phyloP scores from a whole-genome alignment of 2,888 invertebrate species.

The Phragmatobia fuliginosa region DNA sequence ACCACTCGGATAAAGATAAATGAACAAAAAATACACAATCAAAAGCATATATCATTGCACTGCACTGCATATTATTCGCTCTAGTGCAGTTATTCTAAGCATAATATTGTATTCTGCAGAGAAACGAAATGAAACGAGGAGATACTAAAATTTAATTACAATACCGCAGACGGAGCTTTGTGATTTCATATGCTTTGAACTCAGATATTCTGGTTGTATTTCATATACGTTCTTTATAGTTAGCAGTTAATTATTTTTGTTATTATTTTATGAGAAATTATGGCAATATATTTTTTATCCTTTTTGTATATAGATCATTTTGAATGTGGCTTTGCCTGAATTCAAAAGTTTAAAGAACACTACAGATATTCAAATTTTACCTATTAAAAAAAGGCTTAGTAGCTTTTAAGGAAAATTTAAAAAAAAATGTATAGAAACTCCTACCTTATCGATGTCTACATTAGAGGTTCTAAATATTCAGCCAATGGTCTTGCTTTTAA shows the following conservation, averaged over 20 bases:
- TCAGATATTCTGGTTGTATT: not conserved
- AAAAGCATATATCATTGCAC: not conserved
- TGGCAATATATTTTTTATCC: too few relatives aligned
- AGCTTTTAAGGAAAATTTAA: too few relatives aligned
- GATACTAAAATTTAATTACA: constrained; percentile 1
- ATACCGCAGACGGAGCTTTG: constrained; percentile 1
- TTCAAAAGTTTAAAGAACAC: too few relatives aligned
- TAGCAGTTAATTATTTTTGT: not conserved
- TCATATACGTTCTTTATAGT: constrained; percentile 2
- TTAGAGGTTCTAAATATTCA: too few relatives aligned
- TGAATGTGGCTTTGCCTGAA: too few relatives aligned
- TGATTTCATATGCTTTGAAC: constrained; percentile 3
- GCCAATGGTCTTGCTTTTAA: too few relatives aligned
- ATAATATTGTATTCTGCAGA: not conserved
- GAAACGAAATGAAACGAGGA: constrained; percentile 5
- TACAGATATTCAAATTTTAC: too few relatives aligned
- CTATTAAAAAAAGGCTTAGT: too few relatives aligned
- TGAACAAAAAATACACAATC: not conserved
- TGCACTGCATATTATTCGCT: not conserved
- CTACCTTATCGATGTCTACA: too few relatives aligned
- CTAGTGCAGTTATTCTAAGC: not conserved
- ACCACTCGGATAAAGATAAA: too few relatives aligned
- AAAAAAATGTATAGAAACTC: too few relatives aligned
- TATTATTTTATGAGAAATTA: not conserved
- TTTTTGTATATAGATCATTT: too few relatives aligned